These are phyloP conservation scores for Danaus chrysippus DNA, from an alignment of 2,888 invertebrate species.

Conservation along the genomic window DNA sequence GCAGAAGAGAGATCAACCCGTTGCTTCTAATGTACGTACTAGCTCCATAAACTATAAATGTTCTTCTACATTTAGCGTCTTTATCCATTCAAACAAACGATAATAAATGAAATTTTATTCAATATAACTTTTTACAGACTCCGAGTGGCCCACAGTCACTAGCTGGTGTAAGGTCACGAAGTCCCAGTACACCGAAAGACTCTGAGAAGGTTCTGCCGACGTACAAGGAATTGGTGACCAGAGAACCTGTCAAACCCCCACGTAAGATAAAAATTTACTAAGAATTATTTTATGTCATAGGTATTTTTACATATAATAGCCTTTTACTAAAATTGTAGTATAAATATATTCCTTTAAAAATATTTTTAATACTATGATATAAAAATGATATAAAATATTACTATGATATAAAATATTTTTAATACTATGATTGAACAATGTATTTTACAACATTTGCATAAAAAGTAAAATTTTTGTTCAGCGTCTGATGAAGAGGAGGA, in stretches of 20 bases:
- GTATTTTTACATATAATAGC: neutral
- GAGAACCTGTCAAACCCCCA: conserved; percentile 58
- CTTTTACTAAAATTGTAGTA: too few species aligned
- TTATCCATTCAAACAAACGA: neutral
- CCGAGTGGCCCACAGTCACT: conserved; percentile 66
- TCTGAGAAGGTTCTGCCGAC: conserved; percentile 57
- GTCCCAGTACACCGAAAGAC: conserved; percentile 65
- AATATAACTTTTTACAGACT: conserved; percentile 41
- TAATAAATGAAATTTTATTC: neutral
- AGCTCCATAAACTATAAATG: too few species aligned
- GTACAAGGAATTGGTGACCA: conserved; percentile 62
- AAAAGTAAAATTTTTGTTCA: conserved; percentile 36
- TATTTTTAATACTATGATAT: too few species aligned
- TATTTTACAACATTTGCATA: too few species aligned
- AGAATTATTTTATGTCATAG: neutral
- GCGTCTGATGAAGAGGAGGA: conserved; percentile 90
- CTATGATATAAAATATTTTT: too few species aligned
- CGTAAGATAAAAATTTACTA: conserved; percentile 41
- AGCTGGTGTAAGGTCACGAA: conserved; percentile 58
- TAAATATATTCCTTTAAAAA: too few species aligned
- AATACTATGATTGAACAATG: too few species aligned
- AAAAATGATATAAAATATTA: too few species aligned
- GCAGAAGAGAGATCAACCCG: conserved; percentile 52
- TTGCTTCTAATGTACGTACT: conserved; percentile 55
- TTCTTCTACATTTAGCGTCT: too few species aligned